Evolutionary conservation across 2,797 vertebrate genomes (phyloP).

Genomic region (Anableps anableps): DNA sequence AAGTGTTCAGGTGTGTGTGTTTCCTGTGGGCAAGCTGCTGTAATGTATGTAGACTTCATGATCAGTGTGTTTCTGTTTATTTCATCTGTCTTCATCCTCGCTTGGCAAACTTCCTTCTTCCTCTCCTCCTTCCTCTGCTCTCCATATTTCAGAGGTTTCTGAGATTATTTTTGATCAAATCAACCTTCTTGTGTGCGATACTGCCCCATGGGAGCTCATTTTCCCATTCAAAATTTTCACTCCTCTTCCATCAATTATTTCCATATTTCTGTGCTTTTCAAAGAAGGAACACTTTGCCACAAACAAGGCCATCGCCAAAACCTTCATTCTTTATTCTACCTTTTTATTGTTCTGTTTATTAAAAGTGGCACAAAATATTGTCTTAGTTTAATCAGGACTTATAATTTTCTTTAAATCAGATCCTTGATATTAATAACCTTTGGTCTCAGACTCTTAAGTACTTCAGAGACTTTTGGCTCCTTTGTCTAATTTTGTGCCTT

Average conservation of each 20-base stretch:
- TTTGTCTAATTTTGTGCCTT: neutral
- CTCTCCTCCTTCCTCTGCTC: neutral
- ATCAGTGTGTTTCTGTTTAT: neutral
- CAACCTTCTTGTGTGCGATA: neutral
- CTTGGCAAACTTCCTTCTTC: conserved; percentile 4
- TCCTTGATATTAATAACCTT: neutral
- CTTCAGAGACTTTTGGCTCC: neutral
- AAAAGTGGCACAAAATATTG: neutral
- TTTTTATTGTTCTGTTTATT: neutral
- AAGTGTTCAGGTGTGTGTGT: neutral
- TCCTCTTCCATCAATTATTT: conserved; percentile 37
- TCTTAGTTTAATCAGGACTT: neutral
- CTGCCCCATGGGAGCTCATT: conserved; percentile 37
- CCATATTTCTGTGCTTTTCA: conserved; percentile 2
- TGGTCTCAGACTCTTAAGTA: neutral
- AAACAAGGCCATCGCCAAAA: neutral
- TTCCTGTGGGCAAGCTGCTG: neutral
- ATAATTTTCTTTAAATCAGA: neutral
- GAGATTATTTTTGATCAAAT: conserved; percentile 23
- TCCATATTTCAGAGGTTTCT: conserved; percentile 9
- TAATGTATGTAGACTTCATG: neutral
- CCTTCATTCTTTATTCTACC: neutral
- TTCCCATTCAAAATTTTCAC: conserved; percentile 4
- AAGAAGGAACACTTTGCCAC: neutral
- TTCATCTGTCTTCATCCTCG: conserved; percentile 3